Base-by-base conservation (phyloP, 2,113 vertebrate species). In the Takifugu flavidus region DNA sequence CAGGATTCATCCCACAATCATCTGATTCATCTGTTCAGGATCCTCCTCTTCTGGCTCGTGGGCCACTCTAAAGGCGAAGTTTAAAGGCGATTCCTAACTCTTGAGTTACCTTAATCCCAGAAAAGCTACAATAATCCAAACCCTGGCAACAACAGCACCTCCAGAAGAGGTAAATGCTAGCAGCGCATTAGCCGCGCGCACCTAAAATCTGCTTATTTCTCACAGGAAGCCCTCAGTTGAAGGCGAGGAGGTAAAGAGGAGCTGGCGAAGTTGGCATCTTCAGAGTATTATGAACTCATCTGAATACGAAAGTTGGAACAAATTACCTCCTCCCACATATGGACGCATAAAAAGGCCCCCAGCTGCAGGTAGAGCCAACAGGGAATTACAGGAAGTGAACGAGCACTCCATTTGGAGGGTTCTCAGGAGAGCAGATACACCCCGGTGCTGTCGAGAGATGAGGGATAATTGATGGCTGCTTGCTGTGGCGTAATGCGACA, bases 391-490 rank as follows among this genome's bases (percentile, higher is more conserved):
- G 56, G 29, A 51, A 72, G 49, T 44, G 68, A 74, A 79, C 58
- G 59, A 56, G 57, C 62, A 52, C 56, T 83, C 82, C 62, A 73
- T 65, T 72, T 15, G 43, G 61, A 79, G 62, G 53, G 63, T 39
- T 78, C 77, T 62, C 70, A 43, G 26, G 71, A 62, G 73, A 64
- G 64, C 1, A 0, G 65, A 72, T 31, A 53, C 49, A 55, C 68
- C 71, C 65, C 53, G 55, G 65, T 67, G 58, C 55, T 67, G 59
- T 64, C 65, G 56, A 70, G 62, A 75, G 68, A 79, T 70, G 67
- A 72, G 52, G 44, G 68, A 70, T 67, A 71, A 82, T 76, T 70
- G 73, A 72, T 67, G 67, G 70, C 65, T 60, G 44, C 68, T 68
- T 55, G 56, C 29, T 15, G 10, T 53, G 56, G 11, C 29, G 43